Conservation (phyloP, 2,113 vertebrate genomes). For the Turdus rufiventris region DNA sequence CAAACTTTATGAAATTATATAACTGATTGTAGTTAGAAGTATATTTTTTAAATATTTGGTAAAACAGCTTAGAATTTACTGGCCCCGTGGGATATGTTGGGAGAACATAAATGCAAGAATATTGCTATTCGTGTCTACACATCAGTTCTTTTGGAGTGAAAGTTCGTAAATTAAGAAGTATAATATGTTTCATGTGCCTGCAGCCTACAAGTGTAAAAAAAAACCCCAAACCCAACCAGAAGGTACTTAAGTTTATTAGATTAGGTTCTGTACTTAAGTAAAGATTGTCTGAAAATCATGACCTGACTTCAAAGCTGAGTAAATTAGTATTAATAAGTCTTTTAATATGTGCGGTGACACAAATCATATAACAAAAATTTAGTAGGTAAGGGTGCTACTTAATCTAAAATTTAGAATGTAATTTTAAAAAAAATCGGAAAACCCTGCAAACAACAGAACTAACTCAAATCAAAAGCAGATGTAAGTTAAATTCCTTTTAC, state of each 20-base stretch:
- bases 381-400: background rate
- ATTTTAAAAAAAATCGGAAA: background rate
- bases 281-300: background rate
- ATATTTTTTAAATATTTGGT: background rate
- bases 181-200: background rate
- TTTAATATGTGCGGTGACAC: background rate
- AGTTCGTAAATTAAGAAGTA: background rate
- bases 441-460: background rate
- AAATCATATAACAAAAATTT: background rate
- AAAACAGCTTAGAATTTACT: background rate
- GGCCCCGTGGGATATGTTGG: background rate
- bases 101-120: background rate
- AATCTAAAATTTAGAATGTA: background rate
- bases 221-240: background rate
- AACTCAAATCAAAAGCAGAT: background rate
- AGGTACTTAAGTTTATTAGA: background rate
- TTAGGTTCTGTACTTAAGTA: background rate
- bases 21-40: background rate
- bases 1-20: background rate
- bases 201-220: background rate
- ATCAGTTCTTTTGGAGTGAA: background rate
- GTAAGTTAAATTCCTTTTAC: background rate
- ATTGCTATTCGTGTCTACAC: background rate
- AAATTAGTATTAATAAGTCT: background rate
- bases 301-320: background rate